These are phyloP conservation scores for Mycalesis mineus DNA, from an alignment of 2,888 invertebrate species.

Conservation along the genomic window DNA sequence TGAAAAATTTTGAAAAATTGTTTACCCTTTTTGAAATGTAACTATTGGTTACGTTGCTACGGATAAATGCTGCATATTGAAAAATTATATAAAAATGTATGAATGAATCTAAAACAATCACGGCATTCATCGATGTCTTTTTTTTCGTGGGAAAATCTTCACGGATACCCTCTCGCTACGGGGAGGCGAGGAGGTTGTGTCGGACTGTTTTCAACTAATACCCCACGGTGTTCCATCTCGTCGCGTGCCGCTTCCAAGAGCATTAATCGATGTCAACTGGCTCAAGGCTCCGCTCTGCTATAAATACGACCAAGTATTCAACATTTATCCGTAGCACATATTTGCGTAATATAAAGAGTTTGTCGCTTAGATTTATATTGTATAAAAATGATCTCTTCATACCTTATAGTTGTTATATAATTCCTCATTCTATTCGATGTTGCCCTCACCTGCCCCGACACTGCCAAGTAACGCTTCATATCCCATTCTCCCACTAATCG, in stretches of 20 bases:
- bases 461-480: slow-evolving; percentile 31
- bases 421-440: slow-evolving; percentile 19
- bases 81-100: too few species aligned
- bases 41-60: slow-evolving; percentile 10
- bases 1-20: slow-evolving; percentile 20
- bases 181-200: too few species aligned
- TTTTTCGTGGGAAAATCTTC: too few species aligned
- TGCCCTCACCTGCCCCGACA: slow-evolving; percentile 20
- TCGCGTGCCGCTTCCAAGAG: too few species aligned
- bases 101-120: too few species aligned
- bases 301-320: neutral
- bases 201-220: too few species aligned
- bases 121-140: too few species aligned
- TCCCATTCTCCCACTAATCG: neutral
- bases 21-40: slow-evolving; percentile 23
- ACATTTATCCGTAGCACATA: neutral
- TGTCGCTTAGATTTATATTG: slow-evolving; percentile 19
- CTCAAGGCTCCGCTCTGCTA: too few species aligned
- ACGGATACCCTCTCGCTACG: too few species aligned
- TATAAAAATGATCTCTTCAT: slow-evolving; percentile 27
- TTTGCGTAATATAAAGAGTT: slow-evolving; percentile 17
- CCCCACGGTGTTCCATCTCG: too few species aligned
- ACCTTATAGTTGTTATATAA: slow-evolving; percentile 26
- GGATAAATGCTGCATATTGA: neutral
- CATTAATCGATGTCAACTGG: too few species aligned